These are phyloP conservation scores for Amorpha juglandis DNA, from an alignment of 2,888 invertebrate species.

Conservation along the genomic window DNA sequence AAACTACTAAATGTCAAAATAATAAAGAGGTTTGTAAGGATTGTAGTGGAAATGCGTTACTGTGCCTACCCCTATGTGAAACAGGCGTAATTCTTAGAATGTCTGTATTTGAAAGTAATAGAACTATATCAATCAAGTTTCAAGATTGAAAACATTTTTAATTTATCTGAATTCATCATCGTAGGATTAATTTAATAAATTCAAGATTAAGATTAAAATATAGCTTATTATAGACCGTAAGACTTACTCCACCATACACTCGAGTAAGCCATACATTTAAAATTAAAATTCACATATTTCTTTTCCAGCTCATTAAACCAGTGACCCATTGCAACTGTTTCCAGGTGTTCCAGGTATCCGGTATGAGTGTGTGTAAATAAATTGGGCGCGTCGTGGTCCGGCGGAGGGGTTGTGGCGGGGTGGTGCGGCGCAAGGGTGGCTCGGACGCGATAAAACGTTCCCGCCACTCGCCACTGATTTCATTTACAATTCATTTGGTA, in stretches of 20 bases:
- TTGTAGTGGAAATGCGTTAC: too few species aligned
- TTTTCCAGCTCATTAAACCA: not conserved
- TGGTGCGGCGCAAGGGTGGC: not conserved
- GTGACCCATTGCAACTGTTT: conserved; percentile 21
- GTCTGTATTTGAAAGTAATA: too few species aligned
- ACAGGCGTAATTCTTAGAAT: too few species aligned
- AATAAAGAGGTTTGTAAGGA: too few species aligned
- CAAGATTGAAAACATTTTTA: too few species aligned
- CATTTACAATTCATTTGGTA: conserved; percentile 84
- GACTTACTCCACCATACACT: not conserved
- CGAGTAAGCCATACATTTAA: not conserved
- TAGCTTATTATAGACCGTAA: not conserved
- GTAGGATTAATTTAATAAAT: too few species aligned
- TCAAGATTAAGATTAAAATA: not conserved
- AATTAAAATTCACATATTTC: not conserved
- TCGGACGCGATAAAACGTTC: conserved; percentile 57
- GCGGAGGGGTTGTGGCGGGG: not conserved
- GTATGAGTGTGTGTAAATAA: conserved; percentile 16
- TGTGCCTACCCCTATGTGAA: too few species aligned
- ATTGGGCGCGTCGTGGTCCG: conserved; percentile 5
- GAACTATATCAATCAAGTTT: too few species aligned
- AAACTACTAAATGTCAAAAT: too few species aligned
- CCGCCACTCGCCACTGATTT: conserved; percentile 75
- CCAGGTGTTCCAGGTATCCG: conserved; percentile 7
- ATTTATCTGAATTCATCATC: too few species aligned